Evolutionary conservation across 2,113 vertebrate species (phyloP), one percentile per base, ranked within the genome.

Genomic region (Urocolius indicus): DNA sequence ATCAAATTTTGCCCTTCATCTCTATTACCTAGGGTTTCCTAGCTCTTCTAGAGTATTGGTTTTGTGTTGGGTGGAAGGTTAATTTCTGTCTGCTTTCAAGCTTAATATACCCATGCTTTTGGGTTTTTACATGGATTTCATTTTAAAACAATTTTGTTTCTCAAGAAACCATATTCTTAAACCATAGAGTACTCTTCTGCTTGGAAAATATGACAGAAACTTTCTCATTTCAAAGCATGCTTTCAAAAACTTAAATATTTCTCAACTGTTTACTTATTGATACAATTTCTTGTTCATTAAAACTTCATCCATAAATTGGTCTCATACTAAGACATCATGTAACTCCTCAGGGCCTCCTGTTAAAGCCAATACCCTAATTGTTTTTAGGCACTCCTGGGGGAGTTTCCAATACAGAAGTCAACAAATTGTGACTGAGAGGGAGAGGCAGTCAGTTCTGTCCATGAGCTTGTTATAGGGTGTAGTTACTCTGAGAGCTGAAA

Each of bases 281-380:
- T 73, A 57, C 14, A 46, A 43, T 91, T 94, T 87, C 66, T 95
- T 55, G 62, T 80, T 89, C 71, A 80, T 96, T 97, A 62, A 66
- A 58, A 69, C n/a, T 91, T 87, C 74, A 69, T 91, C 58, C 82
- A 69, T 87, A 80, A 94, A 95, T 85, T 91, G 58, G 43, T 69
- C 62, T 94, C 78, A 91, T 24, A 30, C 71, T 94, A 95, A 76
- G 89, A 66, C 46, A 91, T 32, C 69, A 82, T 92, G 45, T 78
- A 89, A 77, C 43, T 82, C 87, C 81, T 67, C 22, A 68, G 78
- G 74, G 46, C 18, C 24, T 87, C 67, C 36, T 10, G 4, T 10
- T 62, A 27, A 11, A 77, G 16, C 49, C 59, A 79, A 66, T 93
- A 71, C 20, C 13, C 41, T 91, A 83, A 83, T 34, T 83, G 78